Evolutionary conservation across 2,113 vertebrate genomes (phyloP), one percentile per base, ranked within the genome.

Genomic region (Hemibagrus wyckioides): DNA sequence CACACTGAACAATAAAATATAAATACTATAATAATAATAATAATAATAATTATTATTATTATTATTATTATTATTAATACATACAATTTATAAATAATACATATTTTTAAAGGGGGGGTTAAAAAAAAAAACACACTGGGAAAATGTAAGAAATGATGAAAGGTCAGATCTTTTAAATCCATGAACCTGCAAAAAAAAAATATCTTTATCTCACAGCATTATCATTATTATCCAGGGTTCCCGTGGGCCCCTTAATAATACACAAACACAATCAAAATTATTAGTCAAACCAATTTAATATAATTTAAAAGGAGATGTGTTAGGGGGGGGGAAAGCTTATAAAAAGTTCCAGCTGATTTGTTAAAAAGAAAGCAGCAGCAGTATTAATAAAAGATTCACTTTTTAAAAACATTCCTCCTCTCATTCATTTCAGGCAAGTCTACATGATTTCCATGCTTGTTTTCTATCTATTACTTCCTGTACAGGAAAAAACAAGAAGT

Each of bases 341-440:
- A 82, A 44, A 30, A 48, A 50, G 19, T 80, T 36, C 25, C 4
- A 59, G 36, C 8, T 4, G n/a, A 73, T 52, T 25, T 33, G 25
- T 39, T 48, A n/a, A n/a, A n/a, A n/a, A 39, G 28, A 39, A 56
- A 69, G 50, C 23, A 59, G 2, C 44, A n/a, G 23, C 80, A 80
- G 59, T 65, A 63, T 44, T 28, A 54, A n/a, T 41, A n/a, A 80
- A 25, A 79, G 23, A 36, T 19, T 59, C 9, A 50, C 14, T 5
- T 65, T 52, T 44, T 50, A 41, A 25, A 25, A 28, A n/a, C 23
- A 15, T 17, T 75, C 39, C 71, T 63, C 25, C 52, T 80, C 30
- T 67, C 41, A 17, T 36, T 15, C 82, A 87, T 76, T 82, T 81
- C 57, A 87, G 56, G 50, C 33, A 76, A 89, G 67, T 41, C 80